A percentile compares a stretch with the other conserved stretches of the same genome.
phyloP scores from a whole-genome alignment of 2,113 vertebrate species.

The Mirza zaza region DNA sequence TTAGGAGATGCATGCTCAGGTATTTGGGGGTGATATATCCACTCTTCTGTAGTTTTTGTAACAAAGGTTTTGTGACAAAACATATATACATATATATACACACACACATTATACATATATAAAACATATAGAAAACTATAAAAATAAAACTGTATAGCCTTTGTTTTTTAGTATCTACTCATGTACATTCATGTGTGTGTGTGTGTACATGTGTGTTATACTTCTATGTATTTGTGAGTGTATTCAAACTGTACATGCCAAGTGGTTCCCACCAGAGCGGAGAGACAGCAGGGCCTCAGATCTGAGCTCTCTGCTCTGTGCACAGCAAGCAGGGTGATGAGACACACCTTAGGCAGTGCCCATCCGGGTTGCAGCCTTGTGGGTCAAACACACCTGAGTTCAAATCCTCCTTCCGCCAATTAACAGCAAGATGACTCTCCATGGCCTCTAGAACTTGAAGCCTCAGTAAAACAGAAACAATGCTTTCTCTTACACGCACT shows the following conservation, averaged over 20 bases:
- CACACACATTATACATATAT: no score
- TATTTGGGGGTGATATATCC: background rate
- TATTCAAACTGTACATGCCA: background rate
- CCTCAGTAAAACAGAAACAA: background rate
- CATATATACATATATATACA: background rate
- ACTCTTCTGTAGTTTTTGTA: no score
- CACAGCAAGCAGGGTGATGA: fast-evolving
- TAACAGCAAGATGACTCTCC: background rate
- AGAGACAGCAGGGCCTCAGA: background rate
- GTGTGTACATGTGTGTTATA: background rate
- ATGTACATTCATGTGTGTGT: fast-evolving
- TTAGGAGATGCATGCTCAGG: background rate
- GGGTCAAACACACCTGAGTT: background rate
- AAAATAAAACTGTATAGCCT: background rate
- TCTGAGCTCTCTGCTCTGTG: fast-evolving
- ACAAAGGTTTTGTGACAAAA: background rate
- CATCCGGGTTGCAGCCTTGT: background rate
- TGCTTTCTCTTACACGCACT: fast-evolving
- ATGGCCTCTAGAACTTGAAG: background rate
- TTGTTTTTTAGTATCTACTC: background rate
- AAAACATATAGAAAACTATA: no score
- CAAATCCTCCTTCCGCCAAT: background rate
- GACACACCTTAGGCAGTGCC: no score
- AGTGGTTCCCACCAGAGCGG: background rate
- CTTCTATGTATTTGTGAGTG: fast-evolving